Evolutionary conservation across 2,113 vertebrate genomes (phyloP).

Genomic region (Gadus macrocephalus): DNA sequence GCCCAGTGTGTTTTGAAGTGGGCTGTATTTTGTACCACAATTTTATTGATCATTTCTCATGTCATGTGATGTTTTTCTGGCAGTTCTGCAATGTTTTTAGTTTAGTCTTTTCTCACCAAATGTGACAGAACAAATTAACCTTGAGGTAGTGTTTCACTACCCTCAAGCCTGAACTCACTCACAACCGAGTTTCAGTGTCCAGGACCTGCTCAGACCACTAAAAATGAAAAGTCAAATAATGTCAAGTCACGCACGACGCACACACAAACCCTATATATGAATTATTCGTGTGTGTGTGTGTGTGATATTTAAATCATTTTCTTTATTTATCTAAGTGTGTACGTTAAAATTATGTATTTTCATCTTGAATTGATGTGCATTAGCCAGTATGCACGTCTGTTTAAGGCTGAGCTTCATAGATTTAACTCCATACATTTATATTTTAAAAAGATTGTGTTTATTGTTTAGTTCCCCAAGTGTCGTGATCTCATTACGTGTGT

Average conservation of each 20-base stretch:
- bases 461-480: conserved; percentile 57
- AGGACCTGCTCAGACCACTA: conserved; percentile 16
- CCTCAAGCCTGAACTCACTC: background rate
- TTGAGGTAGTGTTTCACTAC: conserved; percentile 36
- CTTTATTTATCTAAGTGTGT: too few relatives aligned
- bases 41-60: conserved; percentile 58
- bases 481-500: conserved; percentile 68
- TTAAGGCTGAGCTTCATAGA: too few relatives aligned
- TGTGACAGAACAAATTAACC: conserved; percentile 48
- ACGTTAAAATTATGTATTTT: too few relatives aligned
- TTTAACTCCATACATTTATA: conserved; percentile 19
- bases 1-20: conserved; percentile 43
- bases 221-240: conserved; percentile 14
- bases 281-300: background rate
- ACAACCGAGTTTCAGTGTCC: background rate
- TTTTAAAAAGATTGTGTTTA: conserved; percentile 27
- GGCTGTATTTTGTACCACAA: conserved; percentile 39
- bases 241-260: too few relatives aligned
- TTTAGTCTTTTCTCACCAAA: conserved; percentile 41
- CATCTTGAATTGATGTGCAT: too few relatives aligned
- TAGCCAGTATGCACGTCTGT: too few relatives aligned
- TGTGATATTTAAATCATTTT: too few relatives aligned
- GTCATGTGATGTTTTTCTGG: conserved; percentile 46
- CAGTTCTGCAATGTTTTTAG: conserved; percentile 29
- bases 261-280: background rate